Evolutionary conservation across 2,113 vertebrate species (phyloP).

Genomic region (Verasper variegatus): DNA sequence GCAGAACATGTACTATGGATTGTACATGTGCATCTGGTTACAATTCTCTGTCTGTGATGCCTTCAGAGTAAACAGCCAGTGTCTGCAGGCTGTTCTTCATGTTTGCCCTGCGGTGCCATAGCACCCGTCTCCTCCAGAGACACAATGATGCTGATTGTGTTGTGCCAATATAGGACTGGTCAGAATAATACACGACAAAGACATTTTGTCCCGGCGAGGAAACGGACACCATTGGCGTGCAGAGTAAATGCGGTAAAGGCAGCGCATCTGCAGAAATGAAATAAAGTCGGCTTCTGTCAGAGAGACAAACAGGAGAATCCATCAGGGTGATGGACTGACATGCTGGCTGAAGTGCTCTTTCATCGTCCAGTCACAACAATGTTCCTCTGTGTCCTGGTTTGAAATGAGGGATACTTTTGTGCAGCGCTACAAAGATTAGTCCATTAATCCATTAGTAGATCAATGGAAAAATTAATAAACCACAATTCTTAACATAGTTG

Average conservation of each 20-base stretch:
- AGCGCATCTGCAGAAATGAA: conserved; percentile 67
- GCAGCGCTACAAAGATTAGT: not conserved
- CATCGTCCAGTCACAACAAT: conserved; percentile 20
- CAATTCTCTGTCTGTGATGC: conserved; percentile 45
- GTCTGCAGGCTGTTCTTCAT: conserved; percentile 53
- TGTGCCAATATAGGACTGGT: conserved; percentile 28
- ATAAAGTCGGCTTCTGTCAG: conserved; percentile 58
- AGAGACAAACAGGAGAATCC: conserved; percentile 56
- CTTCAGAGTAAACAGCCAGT: conserved; percentile 51
- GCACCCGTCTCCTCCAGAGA: conserved; percentile 63
- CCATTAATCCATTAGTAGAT: not conserved
- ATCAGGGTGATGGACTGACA: conserved; percentile 65
- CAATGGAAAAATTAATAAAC: not conserved
- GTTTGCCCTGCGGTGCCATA: conserved; percentile 62
- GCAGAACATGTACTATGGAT: conserved; percentile 4
- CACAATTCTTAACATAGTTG: not conserved
- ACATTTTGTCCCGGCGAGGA: conserved; percentile 73
- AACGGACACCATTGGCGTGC: conserved; percentile 64
- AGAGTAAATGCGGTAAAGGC: conserved; percentile 42
- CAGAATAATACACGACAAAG: conserved; percentile 64
- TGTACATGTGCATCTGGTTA: conserved; percentile 26
- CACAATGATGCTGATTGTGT: conserved; percentile 77
- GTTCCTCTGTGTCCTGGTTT: conserved; percentile 26
- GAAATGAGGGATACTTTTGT: conserved; percentile 15
- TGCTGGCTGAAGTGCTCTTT: conserved; percentile 36